Evolutionary conservation across 2,888 invertebrate species (phyloP).

Genomic region (Conops quadrifasciatus): DNA sequence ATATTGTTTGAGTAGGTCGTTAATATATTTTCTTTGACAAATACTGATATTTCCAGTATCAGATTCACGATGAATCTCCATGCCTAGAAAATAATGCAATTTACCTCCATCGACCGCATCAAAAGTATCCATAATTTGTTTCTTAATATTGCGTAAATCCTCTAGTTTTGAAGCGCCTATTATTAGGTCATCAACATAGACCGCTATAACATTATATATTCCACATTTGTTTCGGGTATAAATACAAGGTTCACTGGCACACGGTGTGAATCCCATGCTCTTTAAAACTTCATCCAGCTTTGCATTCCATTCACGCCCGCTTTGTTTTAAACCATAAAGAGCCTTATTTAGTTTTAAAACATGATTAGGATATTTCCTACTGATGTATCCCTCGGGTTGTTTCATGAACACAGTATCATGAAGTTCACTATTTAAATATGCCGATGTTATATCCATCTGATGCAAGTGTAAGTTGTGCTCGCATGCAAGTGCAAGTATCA

Average conservation of each 20-base stretch:
- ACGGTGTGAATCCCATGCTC: conserved; percentile 40
- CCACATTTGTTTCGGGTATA: conserved; percentile 33
- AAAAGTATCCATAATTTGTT: conserved; percentile 12
- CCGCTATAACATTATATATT: conserved; percentile 40
- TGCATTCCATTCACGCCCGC: conserved; percentile 44
- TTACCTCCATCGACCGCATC: conserved; percentile 28
- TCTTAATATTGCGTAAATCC: conserved; percentile 36
- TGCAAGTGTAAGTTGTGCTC: conserved; percentile 41
- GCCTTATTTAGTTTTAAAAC: conserved; percentile 41
- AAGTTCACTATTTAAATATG: conserved; percentile 45
- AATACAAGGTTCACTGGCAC: conserved; percentile 41
- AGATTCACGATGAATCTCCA: no score
- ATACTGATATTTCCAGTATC: no score
- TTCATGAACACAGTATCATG: conserved; percentile 44
- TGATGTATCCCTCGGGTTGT: conserved; percentile 40
- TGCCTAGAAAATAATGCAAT: conserved; percentile 26
- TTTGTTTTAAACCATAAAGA: conserved; percentile 45
- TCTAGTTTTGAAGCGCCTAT: conserved; percentile 34
- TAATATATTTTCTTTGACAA: no score
- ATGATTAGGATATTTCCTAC: conserved; percentile 24
- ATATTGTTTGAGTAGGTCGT: no score
- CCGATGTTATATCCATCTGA: conserved; percentile 44
- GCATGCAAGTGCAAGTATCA: conserved; percentile 42
- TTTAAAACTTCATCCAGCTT: conserved; percentile 41
- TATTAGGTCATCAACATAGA: conserved; percentile 45